Conservation (phyloP, 1,140 invertebrate species). For the Octopus bimaculoides region DNA sequence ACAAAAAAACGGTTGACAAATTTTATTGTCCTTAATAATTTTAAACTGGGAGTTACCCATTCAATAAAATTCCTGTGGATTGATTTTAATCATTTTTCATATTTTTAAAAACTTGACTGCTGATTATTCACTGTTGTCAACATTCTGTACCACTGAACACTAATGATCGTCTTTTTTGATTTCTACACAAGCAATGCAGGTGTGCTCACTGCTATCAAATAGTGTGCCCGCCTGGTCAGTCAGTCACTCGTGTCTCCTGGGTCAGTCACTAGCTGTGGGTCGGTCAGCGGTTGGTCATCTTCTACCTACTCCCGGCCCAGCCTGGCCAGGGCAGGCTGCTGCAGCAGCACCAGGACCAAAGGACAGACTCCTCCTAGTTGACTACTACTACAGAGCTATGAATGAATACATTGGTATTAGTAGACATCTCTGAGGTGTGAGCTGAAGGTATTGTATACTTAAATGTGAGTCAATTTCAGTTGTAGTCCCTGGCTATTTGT, state of each 20-base stretch:
- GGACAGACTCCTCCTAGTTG: conserved; percentile 10
- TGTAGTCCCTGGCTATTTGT: conserved; percentile 1
- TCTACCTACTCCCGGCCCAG: conserved; percentile 4
- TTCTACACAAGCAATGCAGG: conserved; percentile 15
- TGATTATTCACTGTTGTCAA: conserved; percentile 9
- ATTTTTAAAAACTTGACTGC: not conserved
- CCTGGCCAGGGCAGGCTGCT: not conserved
- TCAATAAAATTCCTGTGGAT: conserved; percentile 6
- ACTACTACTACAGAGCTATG: conserved; percentile 4
- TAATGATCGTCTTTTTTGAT: conserved; percentile 10
- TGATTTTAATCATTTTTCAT: conserved; percentile 2
- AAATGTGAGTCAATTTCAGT: conserved; percentile 11
- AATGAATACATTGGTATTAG: conserved; percentile 12
- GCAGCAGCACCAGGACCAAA: conserved; percentile 9
- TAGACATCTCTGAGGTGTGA: conserved; percentile 13
- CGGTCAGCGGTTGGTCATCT: not conserved
- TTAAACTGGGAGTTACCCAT: not conserved
- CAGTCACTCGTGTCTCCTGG: conserved; percentile 10
- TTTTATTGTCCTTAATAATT: not conserved
- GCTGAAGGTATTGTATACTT: conserved; percentile 16
- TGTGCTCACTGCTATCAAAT: conserved; percentile 14
- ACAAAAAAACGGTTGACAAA: too few species aligned
- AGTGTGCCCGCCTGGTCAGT: conserved; percentile 11
- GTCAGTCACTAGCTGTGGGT: conserved; percentile 10
- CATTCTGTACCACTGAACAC: conserved; percentile 5